Evolutionary conservation across 2,888 invertebrate species (phyloP), one percentile per base, ranked within the genome.

Genomic region (Acanthoscelides obtectus): DNA sequence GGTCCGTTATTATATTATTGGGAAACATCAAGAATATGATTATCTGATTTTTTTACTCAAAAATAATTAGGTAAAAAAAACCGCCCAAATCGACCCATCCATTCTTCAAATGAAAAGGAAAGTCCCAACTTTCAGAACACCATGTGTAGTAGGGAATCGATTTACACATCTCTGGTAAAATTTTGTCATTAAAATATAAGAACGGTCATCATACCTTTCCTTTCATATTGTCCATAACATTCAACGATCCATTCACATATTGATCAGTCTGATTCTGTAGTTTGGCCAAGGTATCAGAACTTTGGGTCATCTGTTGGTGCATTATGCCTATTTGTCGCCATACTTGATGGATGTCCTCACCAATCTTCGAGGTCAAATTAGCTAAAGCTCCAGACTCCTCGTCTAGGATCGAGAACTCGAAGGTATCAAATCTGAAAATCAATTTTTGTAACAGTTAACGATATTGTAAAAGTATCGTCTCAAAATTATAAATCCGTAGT

Each of bases 321-420:
- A 96, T 94, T 72, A 94, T 92, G 75, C 95, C 94, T 78, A 96
- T 95, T 84, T 95, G 96, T 22, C 95, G 87, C 96, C 96, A 96
- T 20, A 96, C 95, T 83, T 94, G 93, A 76, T 92, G 90, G 83
- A 95, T 92, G 82, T 94, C 94, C 19, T 90, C 87, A 79, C 95
- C 94, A 81, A 96, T 91, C 81, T 92, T 92, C 0, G 89, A 86
- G 69, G 92, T 94, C 69, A 95, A 85, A 84, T 95, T 95, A 4
- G 89, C 89, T 72, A 94, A 84, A 0, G 92, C 90, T 1, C 89
- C 89, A 64, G 90, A 89, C 79, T 95, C 94, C 80, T 92, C 93
- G 75, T 88, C 90, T 75, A 92, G 86, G 73, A 96, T 90, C 0
- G 90, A 87, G 65, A 88, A 86, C 71, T 94, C 91, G 71, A 95